Base-by-base conservation (phyloP, 2,888 invertebrate species). In the Drosophila seclusa region DNA sequence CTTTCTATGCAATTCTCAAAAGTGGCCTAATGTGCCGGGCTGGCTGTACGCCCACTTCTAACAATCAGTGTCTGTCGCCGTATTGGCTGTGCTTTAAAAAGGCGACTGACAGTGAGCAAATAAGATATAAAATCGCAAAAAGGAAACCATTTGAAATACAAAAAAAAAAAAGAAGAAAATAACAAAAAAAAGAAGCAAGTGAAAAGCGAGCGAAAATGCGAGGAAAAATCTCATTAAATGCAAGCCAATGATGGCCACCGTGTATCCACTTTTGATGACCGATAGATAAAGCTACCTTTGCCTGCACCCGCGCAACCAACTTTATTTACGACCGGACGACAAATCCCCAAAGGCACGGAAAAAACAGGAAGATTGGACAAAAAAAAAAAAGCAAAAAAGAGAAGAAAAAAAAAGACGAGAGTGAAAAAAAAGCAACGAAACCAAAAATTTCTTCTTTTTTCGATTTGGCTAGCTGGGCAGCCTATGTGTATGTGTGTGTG, bases 221-320 rank as follows among this genome's bases (percentile, higher is more conserved):
- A 58, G 21, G 55, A 71, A 76, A 82, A 88, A 83, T 88, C 90
- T 83, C 90, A 83, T 90, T 83, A 83, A 83, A 90, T 80, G 90
- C 86, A 80, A 90, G 90, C 90, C 83, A 83, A 90, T 88, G 90
- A 88, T 65, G 63, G 53, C 67, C 45, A 36, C 64, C 64, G 64
- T 80, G 55, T 62, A 67, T 70, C 63, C 66, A 82, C 78, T 62
- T 61, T 36, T 68, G 81, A 82, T 87, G 88, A 81, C 89, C 89
- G 85, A 83, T 84, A 87, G 82, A 88, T 83, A 82, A 70, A 78
- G 65, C 59, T 21, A 36, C 36, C 31, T 36, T 40, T 31, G 31
- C 31, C 31, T 57, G 29, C 31, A 18, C 10, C 60, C 59, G 48
- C 52, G 13, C 13, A 16, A 11, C 29, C 72, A 88, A 83, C 87